These are phyloP conservation scores for Tricholaema leucomelas DNA, from an alignment of 2,113 vertebrate genomes.

Conservation along the genomic window DNA sequence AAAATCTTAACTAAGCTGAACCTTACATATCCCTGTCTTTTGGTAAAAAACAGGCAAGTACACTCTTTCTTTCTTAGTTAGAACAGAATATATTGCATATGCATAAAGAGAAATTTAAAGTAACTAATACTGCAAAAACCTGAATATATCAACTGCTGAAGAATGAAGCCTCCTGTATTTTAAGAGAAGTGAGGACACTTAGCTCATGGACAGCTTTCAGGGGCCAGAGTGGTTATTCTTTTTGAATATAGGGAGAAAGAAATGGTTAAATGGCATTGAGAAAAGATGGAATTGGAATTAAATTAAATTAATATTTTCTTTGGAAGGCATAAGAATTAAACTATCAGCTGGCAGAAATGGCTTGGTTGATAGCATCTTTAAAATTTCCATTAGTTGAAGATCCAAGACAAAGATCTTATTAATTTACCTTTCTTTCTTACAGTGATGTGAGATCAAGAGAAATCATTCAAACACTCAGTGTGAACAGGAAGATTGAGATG, in stretches of 20 bases:
- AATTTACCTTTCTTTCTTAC: neutral
- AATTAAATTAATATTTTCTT: neutral
- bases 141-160: conserved; percentile 2
- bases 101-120: neutral
- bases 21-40: neutral
- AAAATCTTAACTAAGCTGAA: neutral
- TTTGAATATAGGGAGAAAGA: neutral
- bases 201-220: neutral
- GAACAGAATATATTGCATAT: neutral
- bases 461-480: neutral
- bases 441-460: neutral
- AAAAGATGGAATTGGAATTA: neutral
- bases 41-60: neutral
- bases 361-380: neutral
- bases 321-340: neutral
- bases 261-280: neutral
- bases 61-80: neutral
- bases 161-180: neutral
- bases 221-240: neutral
- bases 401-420: neutral
- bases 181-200: neutral
- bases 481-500: neutral
- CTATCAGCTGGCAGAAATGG: neutral
- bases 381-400: neutral
- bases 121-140: neutral